Percentiles rank a stretch among this genome's conserved stretches.
These are phyloP conservation scores for Dichetophora obliterata DNA, from an alignment of 2,888 invertebrate genomes.

Conservation along the genomic window DNA sequence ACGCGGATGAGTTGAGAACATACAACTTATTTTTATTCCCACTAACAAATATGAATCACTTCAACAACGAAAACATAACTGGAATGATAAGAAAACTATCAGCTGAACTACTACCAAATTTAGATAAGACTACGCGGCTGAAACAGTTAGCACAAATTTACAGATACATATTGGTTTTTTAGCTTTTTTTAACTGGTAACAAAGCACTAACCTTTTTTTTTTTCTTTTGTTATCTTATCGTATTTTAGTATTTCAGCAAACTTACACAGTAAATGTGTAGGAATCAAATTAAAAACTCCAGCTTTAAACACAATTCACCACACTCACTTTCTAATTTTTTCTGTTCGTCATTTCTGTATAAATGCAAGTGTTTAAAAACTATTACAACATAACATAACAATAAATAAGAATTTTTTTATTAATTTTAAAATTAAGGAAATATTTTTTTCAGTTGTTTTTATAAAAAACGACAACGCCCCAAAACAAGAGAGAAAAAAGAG, in stretches of 20 bases:
- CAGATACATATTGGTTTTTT: not conserved
- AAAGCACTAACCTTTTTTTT: not conserved
- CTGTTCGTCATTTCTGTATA: too few species aligned
- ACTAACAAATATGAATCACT: not conserved
- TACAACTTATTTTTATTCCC: not conserved
- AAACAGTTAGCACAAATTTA: too few species aligned
- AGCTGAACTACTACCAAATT: not conserved
- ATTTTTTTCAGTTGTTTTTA: not conserved
- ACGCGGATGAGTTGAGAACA: not conserved
- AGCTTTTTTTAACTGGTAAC: not conserved
- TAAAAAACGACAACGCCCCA: constrained; percentile 12
- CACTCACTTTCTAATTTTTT: too few species aligned
- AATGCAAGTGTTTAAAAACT: not conserved
- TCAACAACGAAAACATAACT: not conserved
- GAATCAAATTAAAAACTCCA: too few species aligned
- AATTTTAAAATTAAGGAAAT: not conserved
- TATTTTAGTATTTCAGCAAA: too few species aligned
- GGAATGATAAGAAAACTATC: constrained; percentile 6
- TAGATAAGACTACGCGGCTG: not conserved
- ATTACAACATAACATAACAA: not conserved
- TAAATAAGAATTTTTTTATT: too few species aligned
- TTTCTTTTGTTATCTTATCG: too few species aligned
- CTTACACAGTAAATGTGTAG: too few species aligned
- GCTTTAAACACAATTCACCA: too few species aligned
- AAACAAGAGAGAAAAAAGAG: not conserved